A percentile compares a stretch with the other conserved stretches of the same genome.
Evolutionary conservation across 2,888 invertebrate species (phyloP).

Genomic region (Rambutsinella grinnellia): DNA sequence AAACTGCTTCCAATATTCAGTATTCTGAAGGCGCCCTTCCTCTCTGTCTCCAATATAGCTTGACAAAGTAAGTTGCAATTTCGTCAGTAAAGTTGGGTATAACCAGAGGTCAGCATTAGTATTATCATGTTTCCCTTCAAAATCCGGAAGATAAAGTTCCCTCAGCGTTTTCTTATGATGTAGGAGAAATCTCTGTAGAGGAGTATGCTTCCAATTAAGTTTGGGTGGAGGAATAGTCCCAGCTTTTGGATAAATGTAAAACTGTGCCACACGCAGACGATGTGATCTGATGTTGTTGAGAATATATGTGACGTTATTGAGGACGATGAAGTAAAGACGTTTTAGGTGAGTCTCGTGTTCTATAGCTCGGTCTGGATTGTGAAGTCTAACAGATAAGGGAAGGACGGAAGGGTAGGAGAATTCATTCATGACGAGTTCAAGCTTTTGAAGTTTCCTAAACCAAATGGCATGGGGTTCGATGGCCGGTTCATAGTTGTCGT

Average conservation of each 20-base stretch:
- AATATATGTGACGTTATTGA: slow-evolving; percentile 32
- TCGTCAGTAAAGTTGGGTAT: slow-evolving; percentile 18
- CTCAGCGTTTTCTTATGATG: slow-evolving; percentile 23
- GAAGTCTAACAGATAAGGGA: slow-evolving; percentile 26
- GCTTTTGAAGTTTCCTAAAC: slow-evolving; percentile 20
- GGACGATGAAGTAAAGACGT: slow-evolving; percentile 22
- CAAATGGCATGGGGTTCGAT: background rate
- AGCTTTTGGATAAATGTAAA: slow-evolving; percentile 43
- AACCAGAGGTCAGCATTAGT: background rate
- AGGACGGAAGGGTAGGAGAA: slow-evolving; percentile 37
- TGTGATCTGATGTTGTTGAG: slow-evolving; percentile 21
- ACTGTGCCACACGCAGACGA: background rate
- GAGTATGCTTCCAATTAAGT: slow-evolving; percentile 45
- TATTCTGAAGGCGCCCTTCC: slow-evolving; percentile 18
- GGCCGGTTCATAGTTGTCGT: slow-evolving; percentile 1
- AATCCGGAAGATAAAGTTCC: slow-evolving; percentile 48
- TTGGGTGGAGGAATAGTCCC: slow-evolving; percentile 22
- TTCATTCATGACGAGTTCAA: slow-evolving; percentile 45
- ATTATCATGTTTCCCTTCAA: slow-evolving; percentile 40
- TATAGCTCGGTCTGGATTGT: slow-evolving; percentile 24
- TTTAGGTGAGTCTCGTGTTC: slow-evolving; percentile 22
- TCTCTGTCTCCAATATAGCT: slow-evolving; percentile 42
- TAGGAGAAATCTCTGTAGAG: slow-evolving; percentile 41
- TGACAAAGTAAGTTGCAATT: slow-evolving; percentile 20
- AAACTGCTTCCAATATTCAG: slow-evolving; percentile 27